A percentile compares a stretch with the other conserved stretches of the same genome.
phyloP scores from a whole-genome alignment of 2,888 invertebrate species.

The Acholoe squamosa region DNA sequence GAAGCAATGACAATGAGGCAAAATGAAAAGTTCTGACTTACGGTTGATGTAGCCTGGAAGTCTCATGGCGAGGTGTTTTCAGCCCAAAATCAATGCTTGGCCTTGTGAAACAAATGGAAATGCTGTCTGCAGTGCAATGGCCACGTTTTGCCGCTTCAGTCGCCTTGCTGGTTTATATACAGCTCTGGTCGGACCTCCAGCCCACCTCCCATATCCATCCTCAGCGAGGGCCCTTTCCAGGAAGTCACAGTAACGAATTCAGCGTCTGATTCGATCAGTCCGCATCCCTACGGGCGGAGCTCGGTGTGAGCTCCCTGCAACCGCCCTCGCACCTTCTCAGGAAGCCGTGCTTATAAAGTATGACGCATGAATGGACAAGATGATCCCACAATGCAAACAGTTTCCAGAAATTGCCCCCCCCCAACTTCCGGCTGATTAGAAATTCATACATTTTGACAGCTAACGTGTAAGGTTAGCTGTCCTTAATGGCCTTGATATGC shows the following conservation, averaged over 20 bases:
- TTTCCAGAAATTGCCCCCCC: too few relatives aligned
- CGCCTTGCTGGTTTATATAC: background rate
- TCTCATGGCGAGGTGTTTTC: background rate
- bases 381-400: too few relatives aligned
- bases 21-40: background rate
- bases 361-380: too few relatives aligned
- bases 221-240: background rate
- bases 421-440: too few relatives aligned
- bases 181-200: background rate
- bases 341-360: too few relatives aligned
- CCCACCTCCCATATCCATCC: background rate
- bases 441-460: too few relatives aligned
- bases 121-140: too few relatives aligned
- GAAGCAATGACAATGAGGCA: too few relatives aligned
- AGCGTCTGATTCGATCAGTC: background rate
- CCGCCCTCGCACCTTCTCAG: too few relatives aligned
- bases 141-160: background rate
- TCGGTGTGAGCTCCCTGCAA: too few relatives aligned
- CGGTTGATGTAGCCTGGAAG: background rate
- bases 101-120: background rate
- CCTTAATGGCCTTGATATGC: too few relatives aligned
- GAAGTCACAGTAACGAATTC: background rate
- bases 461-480: too few relatives aligned
- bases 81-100: background rate
- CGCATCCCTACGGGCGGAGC: background rate